Conservation (phyloP, 2,888 invertebrate genomes). For the Cenopis cana region DNA sequence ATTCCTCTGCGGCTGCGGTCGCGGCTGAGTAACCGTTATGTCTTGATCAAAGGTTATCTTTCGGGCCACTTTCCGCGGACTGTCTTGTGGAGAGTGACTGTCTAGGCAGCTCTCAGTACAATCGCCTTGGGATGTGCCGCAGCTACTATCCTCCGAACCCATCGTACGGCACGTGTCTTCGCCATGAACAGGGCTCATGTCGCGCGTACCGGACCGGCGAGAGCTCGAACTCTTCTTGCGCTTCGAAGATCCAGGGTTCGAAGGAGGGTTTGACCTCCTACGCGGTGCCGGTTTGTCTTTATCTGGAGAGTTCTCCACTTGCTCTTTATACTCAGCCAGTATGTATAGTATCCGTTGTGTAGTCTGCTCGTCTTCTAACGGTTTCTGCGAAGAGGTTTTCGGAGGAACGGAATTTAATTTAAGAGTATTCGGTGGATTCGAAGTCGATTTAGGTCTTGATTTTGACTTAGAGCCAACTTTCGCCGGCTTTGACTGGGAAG, state of each 20-base stretch:
- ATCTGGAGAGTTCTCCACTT: constrained; percentile 91
- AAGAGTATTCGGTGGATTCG: constrained; percentile 84
- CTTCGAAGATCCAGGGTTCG: constrained; percentile 89
- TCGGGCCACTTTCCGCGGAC: constrained; percentile 76
- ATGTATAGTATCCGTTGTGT: constrained; percentile 92
- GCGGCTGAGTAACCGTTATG: constrained; percentile 64
- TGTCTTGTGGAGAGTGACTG: constrained; percentile 84
- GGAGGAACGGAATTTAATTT: constrained; percentile 87
- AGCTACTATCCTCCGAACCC: constrained; percentile 91
- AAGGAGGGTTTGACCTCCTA: constrained; percentile 89
- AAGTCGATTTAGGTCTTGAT: constrained; percentile 84
- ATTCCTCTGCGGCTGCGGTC: constrained; percentile 79
- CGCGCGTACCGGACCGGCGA: constrained; percentile 83
- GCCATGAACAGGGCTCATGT: constrained; percentile 85
- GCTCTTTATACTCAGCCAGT: constrained; percentile 91
- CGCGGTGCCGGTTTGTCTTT: constrained; percentile 93
- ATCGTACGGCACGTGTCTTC: constrained; percentile 89
- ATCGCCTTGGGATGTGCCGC: constrained; percentile 86
- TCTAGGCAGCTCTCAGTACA: constrained; percentile 81
- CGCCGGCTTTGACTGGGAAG: constrained; percentile 60
- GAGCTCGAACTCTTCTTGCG: constrained; percentile 88
- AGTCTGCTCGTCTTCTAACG: constrained; percentile 92
- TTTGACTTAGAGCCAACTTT: constrained; percentile 76
- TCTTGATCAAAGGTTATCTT: constrained; percentile 81
- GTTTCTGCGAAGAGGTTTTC: constrained; percentile 86